phyloP scores from a whole-genome alignment of 2,113 vertebrate species.

The Macroglossus sobrinus region DNA sequence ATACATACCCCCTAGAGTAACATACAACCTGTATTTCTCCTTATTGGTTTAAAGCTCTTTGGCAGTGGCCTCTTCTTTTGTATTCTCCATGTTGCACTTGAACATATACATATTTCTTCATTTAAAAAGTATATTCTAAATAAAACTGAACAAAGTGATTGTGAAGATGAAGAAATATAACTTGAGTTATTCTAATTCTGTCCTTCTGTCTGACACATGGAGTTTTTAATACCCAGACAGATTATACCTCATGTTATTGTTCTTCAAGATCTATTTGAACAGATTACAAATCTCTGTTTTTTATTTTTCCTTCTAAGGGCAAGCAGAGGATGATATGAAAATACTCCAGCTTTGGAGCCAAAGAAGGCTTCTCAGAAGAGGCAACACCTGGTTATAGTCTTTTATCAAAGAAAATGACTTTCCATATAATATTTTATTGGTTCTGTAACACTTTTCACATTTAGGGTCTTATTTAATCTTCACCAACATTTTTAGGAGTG shows the following conservation, averaged over 20 bases:
- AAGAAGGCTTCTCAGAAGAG: background rate
- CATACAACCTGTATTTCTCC: background rate
- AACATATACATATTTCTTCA: background rate
- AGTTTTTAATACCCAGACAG: background rate
- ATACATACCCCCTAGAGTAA: background rate
- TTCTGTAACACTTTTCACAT: background rate
- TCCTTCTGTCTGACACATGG: background rate
- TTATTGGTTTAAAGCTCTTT: background rate
- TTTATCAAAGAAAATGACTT: background rate
- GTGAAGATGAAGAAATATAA: background rate
- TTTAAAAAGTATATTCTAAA: background rate
- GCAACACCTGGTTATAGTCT: background rate
- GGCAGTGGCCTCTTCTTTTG: background rate
- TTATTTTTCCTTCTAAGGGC: fast-evolving
- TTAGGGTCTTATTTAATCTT: background rate
- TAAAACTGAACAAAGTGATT: background rate
- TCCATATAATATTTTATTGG: background rate
- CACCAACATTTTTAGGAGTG: background rate
- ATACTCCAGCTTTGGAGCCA: background rate
- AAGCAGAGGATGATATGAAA: background rate
- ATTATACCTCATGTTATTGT: background rate
- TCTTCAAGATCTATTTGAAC: background rate
- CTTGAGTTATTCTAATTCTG: background rate
- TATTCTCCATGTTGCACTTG: background rate
- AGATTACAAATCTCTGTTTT: background rate